Evolutionary conservation across 2,113 vertebrate genomes (phyloP).

Genomic region (Phrynosoma blainvillii): DNA sequence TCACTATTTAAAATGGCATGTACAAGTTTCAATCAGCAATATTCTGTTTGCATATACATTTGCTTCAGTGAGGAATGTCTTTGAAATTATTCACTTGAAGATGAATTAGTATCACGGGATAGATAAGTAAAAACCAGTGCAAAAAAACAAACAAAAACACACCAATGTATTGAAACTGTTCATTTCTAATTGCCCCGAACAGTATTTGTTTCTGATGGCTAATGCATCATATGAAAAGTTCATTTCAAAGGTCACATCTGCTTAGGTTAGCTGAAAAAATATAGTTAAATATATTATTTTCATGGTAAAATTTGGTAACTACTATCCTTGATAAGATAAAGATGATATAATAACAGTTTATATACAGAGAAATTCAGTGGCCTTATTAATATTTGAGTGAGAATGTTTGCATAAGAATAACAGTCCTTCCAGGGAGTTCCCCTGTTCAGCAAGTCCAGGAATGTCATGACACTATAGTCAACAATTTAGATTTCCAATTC

Average conservation of each 20-base stretch:
- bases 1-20: slow-evolving; percentile 31
- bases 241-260: slow-evolving; percentile 10
- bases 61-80: slow-evolving; percentile 39
- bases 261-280: slow-evolving; percentile 12
- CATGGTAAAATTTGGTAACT: not conserved
- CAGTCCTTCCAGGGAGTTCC: not conserved
- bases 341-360: not conserved
- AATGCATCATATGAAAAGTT: rapidly evolving
- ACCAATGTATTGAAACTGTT: slow-evolving; percentile 18
- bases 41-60: slow-evolving; percentile 46
- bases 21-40: slow-evolving; percentile 44
- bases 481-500: not conserved
- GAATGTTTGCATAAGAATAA: not conserved
- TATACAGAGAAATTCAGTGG: not conserved
- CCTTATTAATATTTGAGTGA: not conserved
- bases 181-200: slow-evolving; percentile 13
- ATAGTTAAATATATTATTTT: not conserved
- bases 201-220: slow-evolving; percentile 34
- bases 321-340: slow-evolving; percentile 7
- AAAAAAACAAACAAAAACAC: too few species aligned
- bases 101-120: slow-evolving; percentile 34
- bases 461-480: not conserved
- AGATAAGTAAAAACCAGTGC: slow-evolving; percentile 35
- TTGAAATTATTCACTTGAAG: slow-evolving; percentile 50
- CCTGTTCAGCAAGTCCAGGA: not conserved